phyloP scores from a whole-genome alignment of 37 sponge, comb jelly and placozoan species.

The Oscarella lobularis region DNA sequence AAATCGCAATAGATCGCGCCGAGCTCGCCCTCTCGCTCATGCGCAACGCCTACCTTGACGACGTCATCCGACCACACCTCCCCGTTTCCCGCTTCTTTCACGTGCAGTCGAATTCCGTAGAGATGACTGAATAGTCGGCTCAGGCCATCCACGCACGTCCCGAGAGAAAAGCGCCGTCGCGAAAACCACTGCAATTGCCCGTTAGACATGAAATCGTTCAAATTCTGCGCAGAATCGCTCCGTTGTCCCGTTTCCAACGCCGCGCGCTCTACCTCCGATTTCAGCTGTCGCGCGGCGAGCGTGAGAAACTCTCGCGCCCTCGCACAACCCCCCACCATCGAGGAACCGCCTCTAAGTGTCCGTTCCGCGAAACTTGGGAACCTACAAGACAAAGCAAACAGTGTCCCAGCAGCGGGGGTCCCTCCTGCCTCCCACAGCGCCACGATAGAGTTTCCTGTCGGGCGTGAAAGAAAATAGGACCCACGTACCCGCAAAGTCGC shows the following conservation, averaged over 20 bases:
- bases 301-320: slow-evolving; percentile 48
- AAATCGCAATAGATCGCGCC: slow-evolving; percentile 68
- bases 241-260: slow-evolving; percentile 12
- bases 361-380: slow-evolving; percentile 64
- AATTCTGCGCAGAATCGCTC: neutral
- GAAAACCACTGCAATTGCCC: slow-evolving; percentile 63
- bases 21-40: slow-evolving; percentile 32
- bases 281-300: slow-evolving; percentile 16
- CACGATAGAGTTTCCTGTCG: neutral
- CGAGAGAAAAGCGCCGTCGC: slow-evolving; percentile 32
- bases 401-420: neutral
- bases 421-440: neutral
- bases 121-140: slow-evolving; percentile 27
- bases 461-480: slow-evolving; percentile 1
- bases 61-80: slow-evolving; percentile 57
- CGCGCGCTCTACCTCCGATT: slow-evolving; percentile 46
- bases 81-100: slow-evolving; percentile 9
- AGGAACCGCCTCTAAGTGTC: slow-evolving; percentile 15
- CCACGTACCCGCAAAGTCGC: no score
- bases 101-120: slow-evolving; percentile 41
- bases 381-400: slow-evolving; percentile 31
- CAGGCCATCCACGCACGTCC: slow-evolving; percentile 48
- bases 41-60: slow-evolving; percentile 42
- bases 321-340: slow-evolving; percentile 57
- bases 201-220: no score